Evolutionary conservation across 2,888 invertebrate genomes (phyloP).

Genomic region (Tromatobia lineatoria): DNA sequence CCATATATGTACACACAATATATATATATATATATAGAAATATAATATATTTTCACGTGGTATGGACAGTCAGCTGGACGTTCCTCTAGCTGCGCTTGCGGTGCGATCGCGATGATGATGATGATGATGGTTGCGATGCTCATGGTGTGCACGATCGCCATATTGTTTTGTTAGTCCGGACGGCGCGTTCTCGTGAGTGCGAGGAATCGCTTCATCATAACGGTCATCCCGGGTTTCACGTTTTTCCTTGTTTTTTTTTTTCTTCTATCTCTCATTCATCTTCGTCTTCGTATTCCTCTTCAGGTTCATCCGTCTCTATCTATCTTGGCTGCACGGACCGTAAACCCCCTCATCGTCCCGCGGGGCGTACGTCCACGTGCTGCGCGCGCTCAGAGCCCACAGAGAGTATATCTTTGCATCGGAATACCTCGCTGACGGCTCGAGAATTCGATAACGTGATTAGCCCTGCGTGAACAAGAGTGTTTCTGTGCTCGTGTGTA

Average conservation of each 20-base stretch:
- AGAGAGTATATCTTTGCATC: conserved; percentile 81
- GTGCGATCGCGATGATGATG: conserved; percentile 47
- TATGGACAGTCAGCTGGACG: conserved; percentile 56
- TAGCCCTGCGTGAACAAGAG: conserved; percentile 80
- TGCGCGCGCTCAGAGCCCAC: conserved; percentile 28
- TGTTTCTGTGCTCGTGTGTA: conserved; percentile 17
- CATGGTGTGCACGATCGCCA: conserved; percentile 62
- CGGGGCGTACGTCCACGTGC: conserved; percentile 66
- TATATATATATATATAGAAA: conserved; percentile 20
- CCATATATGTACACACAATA: neutral
- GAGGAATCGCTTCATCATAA: conserved; percentile 85
- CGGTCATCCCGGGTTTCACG: conserved; percentile 81
- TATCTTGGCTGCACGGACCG: conserved; percentile 46
- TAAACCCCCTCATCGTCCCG: conserved; percentile 78
- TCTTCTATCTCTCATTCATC: conserved; percentile 72
- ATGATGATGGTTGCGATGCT: conserved; percentile 51
- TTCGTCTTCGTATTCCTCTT: conserved; percentile 42
- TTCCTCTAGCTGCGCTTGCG: conserved; percentile 51
- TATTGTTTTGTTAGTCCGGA: conserved; percentile 75
- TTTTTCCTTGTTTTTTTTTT: conserved; percentile 73
- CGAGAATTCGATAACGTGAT: conserved; percentile 85
- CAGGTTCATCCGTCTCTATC: conserved; percentile 47
- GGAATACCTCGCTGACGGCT: conserved; percentile 83
- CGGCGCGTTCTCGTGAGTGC: conserved; percentile 66
- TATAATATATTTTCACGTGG: neutral